Percentiles rank a stretch among this genome's conserved stretches.
Conservation (phyloP, 1,140 invertebrate species). For the Parasteatoda tepidariorum region DNA sequence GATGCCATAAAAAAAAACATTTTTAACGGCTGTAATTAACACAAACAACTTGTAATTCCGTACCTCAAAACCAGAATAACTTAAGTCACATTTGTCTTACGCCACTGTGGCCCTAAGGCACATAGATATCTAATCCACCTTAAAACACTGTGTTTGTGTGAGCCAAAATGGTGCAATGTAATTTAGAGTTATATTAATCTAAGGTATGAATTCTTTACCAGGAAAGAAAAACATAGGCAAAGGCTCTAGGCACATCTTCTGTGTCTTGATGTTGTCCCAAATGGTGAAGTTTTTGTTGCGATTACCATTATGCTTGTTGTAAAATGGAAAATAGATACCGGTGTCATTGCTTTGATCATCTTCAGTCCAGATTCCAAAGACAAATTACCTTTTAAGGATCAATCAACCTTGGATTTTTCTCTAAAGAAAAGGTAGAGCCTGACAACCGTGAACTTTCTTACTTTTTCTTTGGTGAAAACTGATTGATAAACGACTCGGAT, state of each 20-base stretch:
- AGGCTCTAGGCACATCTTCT: background rate
- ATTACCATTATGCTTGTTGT: background rate
- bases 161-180: no score
- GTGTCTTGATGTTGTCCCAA: no score
- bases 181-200: no score
- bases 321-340: background rate
- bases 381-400: conserved; percentile 17
- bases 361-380: background rate
- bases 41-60: conserved; percentile 3
- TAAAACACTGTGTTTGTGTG: no score
- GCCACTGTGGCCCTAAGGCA: background rate
- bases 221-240: no score
- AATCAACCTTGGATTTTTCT: conserved; percentile 15
- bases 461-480: background rate
- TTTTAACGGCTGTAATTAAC: conserved; percentile 4
- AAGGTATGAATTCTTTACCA: no score
- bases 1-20: background rate
- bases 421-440: background rate
- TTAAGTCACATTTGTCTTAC: no score
- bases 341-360: background rate
- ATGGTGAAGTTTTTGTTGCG: no score
- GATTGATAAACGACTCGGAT: background rate
- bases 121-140: no score
- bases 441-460: background rate
- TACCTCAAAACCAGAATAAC: no score